A percentile compares a stretch with the other conserved stretches of the same genome.
Conservation (phyloP, 1,140 invertebrate species). For the Cecropterus lyciades region DNA sequence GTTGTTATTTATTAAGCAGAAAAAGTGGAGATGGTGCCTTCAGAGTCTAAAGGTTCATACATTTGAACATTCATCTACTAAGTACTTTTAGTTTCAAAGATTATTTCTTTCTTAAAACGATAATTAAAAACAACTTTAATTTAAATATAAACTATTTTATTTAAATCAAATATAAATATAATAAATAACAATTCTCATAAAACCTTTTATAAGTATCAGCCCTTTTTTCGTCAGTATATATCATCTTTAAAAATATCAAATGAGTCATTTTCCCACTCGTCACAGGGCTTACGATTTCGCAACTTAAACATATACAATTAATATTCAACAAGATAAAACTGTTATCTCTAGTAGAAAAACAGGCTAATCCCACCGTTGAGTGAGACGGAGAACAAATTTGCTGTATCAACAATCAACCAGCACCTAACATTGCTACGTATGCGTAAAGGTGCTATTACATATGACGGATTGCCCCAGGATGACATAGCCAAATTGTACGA, state of each 20-base stretch:
- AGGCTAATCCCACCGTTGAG: constrained; percentile 73
- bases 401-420: constrained; percentile 76
- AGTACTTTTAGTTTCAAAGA: no score
- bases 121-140: no score
- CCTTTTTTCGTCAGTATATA: neutral
- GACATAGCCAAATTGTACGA: no score
- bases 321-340: constrained; percentile 73
- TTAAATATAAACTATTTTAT: no score
- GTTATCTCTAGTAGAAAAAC: constrained; percentile 79
- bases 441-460: constrained; percentile 45
- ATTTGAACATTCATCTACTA: no score
- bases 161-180: no score
- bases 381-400: constrained; percentile 77
- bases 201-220: no score
- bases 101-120: no score
- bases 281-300: constrained; percentile 49
- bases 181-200: no score
- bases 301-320: constrained; percentile 63
- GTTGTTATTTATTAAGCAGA: no score
- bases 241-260: constrained; percentile 22
- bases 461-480: constrained; percentile 2
- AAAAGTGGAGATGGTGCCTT: no score
- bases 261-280: constrained; percentile 20
- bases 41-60: no score
- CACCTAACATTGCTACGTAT: constrained; percentile 73